Evolutionary conservation across 2,797 vertebrate genomes (phyloP), one percentile per base, ranked within the genome.

Genomic region (Poecilia velifera): DNA sequence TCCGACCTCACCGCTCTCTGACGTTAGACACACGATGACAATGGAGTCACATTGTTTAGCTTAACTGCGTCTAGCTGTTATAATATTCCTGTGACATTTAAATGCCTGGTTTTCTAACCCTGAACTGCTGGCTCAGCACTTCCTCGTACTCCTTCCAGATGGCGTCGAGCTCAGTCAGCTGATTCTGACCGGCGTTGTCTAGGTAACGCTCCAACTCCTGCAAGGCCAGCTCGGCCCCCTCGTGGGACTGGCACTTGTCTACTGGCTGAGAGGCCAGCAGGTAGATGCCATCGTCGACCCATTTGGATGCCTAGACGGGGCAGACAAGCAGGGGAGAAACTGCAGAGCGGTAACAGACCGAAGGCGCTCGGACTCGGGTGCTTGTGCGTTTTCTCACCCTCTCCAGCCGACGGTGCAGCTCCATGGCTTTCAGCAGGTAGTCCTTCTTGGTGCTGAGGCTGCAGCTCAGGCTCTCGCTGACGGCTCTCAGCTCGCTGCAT

Each of bases 181-280:
- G 97, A 88, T 96, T 96, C 82, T 96, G 95, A 4, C 92, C 91
- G 0, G 96, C 95, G 0, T 95, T 96, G 18, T 98, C 98, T 91
- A 99, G 86, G 91, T 98, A 98, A 76, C 93, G 96, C 95, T 99
- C 98, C 0, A 99, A 96, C 89, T 99, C 98, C 89, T 97, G 97
- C 77, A 99, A 94, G 0, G 98, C 98, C 0, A 97, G 93, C 95
- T 99, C 97, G 0, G 98, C 98, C 6, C 98, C 98, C 49, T 99
- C 98, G 28, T 99, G 98, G 34, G 98, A 98, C 81, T 99, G 98
- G 94, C 98, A 99, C 89, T 98, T 99, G 94, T 99, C 98, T 76
- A 99, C 98, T 0, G 97, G 97, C 86, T 99, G 98, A 0, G 97
- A 98, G 2, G 98, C 98, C 92, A 99, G 95, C 89, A 99, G 93